Conservation (phyloP, 2,113 vertebrate species). For the Apaloderma vittatum region DNA sequence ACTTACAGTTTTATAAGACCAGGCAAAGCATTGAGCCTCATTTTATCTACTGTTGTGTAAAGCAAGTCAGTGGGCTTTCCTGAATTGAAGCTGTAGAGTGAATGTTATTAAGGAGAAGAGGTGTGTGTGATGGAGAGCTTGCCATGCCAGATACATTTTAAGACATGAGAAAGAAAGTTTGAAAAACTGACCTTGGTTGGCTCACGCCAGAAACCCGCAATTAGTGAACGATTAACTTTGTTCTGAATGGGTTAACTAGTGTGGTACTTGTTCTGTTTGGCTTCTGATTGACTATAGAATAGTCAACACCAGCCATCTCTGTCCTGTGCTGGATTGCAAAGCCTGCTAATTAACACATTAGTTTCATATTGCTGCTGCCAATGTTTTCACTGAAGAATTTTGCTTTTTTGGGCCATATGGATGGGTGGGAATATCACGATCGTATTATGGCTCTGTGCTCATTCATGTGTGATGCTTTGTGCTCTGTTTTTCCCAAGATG, state of each 20-base stretch:
- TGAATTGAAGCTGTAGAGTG: not conserved
- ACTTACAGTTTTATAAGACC: not conserved
- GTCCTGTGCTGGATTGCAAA: slow-evolving; percentile 34
- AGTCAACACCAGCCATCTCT: slow-evolving; percentile 13
- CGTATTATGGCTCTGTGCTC: slow-evolving; percentile 4
- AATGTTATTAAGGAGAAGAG: not conserved
- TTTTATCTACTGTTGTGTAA: not conserved
- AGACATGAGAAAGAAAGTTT: not conserved
- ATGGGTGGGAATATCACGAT: slow-evolving; percentile 53
- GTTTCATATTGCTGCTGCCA: slow-evolving; percentile 32
- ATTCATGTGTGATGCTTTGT: slow-evolving; percentile 53
- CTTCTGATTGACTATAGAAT: slow-evolving; percentile 27
- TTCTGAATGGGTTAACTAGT: slow-evolving; percentile 9
- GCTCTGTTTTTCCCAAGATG: slow-evolving; percentile 52
- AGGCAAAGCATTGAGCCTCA: not conserved
- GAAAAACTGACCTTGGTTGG: slow-evolving; percentile 15
- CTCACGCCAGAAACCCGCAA: not conserved
- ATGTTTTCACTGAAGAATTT: slow-evolving; percentile 26
- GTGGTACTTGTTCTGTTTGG: not conserved
- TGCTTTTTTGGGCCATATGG: slow-evolving; percentile 19
- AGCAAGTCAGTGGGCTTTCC: not conserved
- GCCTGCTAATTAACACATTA: slow-evolving; percentile 54
- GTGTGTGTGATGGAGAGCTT: not conserved
- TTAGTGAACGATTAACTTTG: slow-evolving; percentile 45
- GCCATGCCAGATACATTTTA: not conserved